Evolutionary conservation across 2,888 invertebrate species (phyloP).

Genomic region (Melikaiella ostensackeni): DNA sequence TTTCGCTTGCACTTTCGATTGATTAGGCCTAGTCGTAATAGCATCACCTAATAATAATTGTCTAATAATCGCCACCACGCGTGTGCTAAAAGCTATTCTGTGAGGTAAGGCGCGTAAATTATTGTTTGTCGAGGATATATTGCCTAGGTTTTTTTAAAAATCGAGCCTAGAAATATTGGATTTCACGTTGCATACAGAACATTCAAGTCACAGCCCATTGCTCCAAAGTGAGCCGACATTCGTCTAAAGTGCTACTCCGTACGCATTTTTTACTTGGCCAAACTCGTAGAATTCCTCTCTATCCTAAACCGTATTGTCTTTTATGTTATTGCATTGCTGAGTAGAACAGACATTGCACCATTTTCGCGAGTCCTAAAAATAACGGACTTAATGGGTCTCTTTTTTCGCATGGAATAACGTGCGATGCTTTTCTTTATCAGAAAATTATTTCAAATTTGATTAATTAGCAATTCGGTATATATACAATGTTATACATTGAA

Average conservation of each 20-base stretch:
- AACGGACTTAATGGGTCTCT: not conserved
- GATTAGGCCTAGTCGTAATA: not conserved
- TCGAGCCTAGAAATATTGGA: slow-evolving; percentile 34
- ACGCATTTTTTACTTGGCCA: slow-evolving; percentile 44
- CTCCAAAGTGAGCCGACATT: slow-evolving; percentile 58
- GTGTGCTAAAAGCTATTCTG: slow-evolving; percentile 21
- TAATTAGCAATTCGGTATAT: slow-evolving; percentile 9
- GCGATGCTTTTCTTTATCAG: not conserved
- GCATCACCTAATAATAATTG: not conserved
- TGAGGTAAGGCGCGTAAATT: slow-evolving; percentile 19
- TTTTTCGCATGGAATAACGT: not conserved
- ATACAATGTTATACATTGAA: not conserved
- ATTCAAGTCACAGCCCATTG: slow-evolving; percentile 63
- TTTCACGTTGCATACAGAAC: slow-evolving; percentile 55
- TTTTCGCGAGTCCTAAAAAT: slow-evolving; percentile 10
- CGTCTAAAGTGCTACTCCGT: slow-evolving; percentile 44
- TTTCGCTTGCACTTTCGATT: not conserved
- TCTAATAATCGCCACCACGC: slow-evolving; percentile 16
- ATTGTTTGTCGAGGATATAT: slow-evolving; percentile 19
- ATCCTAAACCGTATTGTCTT: slow-evolving; percentile 4
- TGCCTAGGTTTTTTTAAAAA: slow-evolving; percentile 14
- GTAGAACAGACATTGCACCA: slow-evolving; percentile 5
- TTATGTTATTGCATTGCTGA: slow-evolving; percentile 15
- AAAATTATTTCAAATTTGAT: slow-evolving; percentile 21
- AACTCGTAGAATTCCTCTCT: slow-evolving; percentile 47